These are phyloP conservation scores for Belgica antarctica DNA, from an alignment of 2,888 invertebrate species.

Conservation along the genomic window DNA sequence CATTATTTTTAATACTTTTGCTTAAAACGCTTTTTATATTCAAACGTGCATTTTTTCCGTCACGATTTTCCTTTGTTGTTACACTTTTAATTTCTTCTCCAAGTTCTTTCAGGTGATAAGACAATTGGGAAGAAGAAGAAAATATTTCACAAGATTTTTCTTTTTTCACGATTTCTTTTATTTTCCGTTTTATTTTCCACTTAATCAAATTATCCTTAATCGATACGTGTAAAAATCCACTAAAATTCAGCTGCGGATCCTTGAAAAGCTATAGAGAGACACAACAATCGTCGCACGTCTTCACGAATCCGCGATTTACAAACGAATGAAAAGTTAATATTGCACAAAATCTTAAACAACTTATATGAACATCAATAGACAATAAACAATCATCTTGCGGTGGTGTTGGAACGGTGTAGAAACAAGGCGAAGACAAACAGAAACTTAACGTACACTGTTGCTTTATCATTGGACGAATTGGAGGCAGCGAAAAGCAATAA, in stretches of 20 bases:
- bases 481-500: slow-evolving; percentile 32
- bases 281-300: slow-evolving; percentile 37
- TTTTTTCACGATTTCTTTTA: slow-evolving; percentile 10
- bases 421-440: neutral
- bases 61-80: slow-evolving; percentile 39
- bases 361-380: slow-evolving; percentile 34
- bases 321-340: slow-evolving; percentile 39
- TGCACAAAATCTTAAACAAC: slow-evolving; percentile 37
- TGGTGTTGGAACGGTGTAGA: slow-evolving; percentile 24
- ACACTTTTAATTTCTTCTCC: slow-evolving; percentile 33
- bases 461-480: slow-evolving; percentile 30
- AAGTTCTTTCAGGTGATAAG: slow-evolving; percentile 9
- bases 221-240: neutral
- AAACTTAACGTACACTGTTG: slow-evolving; percentile 33
- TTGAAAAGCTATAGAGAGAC: neutral
- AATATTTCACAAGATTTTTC: slow-evolving; percentile 36
- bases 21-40: slow-evolving; percentile 24
- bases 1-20: slow-evolving; percentile 31
- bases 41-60: slow-evolving; percentile 39
- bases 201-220: slow-evolving; percentile 12
- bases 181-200: slow-evolving; percentile 22
- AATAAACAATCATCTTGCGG: slow-evolving; percentile 10
- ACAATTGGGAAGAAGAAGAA: neutral
- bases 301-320: slow-evolving; percentile 43
- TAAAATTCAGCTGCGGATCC: neutral